Evolutionary conservation across 2,797 vertebrate species (phyloP).

Genomic region (Erpetoichthys calabaricus): DNA sequence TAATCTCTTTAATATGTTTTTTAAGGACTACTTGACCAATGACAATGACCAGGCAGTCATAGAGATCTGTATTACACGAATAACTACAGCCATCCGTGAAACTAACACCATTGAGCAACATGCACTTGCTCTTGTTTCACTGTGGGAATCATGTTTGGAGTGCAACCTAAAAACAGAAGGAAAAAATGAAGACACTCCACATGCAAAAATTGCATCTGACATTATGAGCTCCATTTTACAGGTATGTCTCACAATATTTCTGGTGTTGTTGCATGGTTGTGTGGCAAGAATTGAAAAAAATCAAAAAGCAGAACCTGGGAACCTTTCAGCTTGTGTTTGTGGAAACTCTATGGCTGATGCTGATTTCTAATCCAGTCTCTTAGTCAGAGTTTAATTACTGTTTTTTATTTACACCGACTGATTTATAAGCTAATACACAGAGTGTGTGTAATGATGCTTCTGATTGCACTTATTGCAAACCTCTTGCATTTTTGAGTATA

Average conservation of each 20-base stretch:
- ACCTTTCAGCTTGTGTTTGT: too few relatives aligned
- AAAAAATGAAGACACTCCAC: constrained; percentile 75
- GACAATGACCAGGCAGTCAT: constrained; percentile 93
- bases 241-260: constrained; percentile 35
- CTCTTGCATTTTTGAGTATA: too few relatives aligned
- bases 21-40: constrained; percentile 84
- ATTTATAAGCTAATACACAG: too few relatives aligned
- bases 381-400: not conserved
- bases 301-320: too few relatives aligned
- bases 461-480: too few relatives aligned
- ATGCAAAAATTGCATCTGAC: constrained; percentile 89
- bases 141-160: constrained; percentile 90
- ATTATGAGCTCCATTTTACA: constrained; percentile 94
- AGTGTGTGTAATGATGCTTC: too few relatives aligned
- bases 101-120: constrained; percentile 76
- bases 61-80: constrained; percentile 87
- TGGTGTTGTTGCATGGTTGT: not conserved
- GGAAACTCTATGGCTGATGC: constrained; percentile 2
- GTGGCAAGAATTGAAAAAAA: too few relatives aligned
- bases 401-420: constrained; percentile 5
- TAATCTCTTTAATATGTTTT: not conserved
- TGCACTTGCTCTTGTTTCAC: constrained; percentile 64
- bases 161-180: constrained; percentile 67
- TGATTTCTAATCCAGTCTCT: constrained; percentile 4
- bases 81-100: constrained; percentile 83